A percentile compares a stretch with the other conserved stretches of the same genome.
These are phyloP conservation scores for Thysanoteuthis rhombus DNA, from an alignment of 2,888 invertebrate genomes.

Conservation along the genomic window DNA sequence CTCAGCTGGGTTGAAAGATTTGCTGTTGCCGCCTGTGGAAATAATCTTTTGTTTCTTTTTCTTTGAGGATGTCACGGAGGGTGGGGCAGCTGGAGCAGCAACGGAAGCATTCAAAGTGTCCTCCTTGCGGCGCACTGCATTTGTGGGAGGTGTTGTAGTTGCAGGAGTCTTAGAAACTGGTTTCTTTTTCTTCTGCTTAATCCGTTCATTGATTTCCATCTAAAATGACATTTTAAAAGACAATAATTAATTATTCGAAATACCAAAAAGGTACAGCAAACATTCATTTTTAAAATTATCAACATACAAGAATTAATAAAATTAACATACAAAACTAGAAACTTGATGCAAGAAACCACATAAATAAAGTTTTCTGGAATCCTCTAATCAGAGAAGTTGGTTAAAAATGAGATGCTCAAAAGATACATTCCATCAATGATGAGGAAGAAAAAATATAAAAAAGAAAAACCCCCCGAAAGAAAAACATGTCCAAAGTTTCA, in stretches of 20 bases:
- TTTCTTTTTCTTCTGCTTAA: constrained; percentile 46
- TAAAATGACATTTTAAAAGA: constrained; percentile 36
- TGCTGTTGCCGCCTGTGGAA: constrained; percentile 53
- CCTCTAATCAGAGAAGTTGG: no score
- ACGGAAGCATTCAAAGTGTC: constrained; percentile 34
- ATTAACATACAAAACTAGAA: no score
- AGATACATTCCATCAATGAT: no score
- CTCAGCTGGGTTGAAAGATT: constrained; percentile 47
- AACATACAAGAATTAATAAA: neutral
- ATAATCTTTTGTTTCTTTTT: constrained; percentile 62
- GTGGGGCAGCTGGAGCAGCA: constrained; percentile 19
- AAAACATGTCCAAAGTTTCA: no score
- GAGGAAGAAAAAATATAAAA: no score
- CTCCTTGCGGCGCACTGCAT: constrained; percentile 34
- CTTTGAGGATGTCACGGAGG: constrained; percentile 39
- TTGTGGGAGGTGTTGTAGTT: constrained; percentile 32
- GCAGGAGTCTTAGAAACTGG: constrained; percentile 16
- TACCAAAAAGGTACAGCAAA: neutral
- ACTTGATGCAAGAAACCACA: no score
- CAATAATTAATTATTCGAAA: neutral
- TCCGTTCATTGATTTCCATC: constrained; percentile 52
- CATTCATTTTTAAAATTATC: neutral
- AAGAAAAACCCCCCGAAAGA: no score
- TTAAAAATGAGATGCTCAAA: no score
- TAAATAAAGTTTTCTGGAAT: no score